A percentile compares a stretch with the other conserved stretches of the same genome.
Conservation (phyloP, 2,113 vertebrate genomes). For the Phainopepla nitens region DNA sequence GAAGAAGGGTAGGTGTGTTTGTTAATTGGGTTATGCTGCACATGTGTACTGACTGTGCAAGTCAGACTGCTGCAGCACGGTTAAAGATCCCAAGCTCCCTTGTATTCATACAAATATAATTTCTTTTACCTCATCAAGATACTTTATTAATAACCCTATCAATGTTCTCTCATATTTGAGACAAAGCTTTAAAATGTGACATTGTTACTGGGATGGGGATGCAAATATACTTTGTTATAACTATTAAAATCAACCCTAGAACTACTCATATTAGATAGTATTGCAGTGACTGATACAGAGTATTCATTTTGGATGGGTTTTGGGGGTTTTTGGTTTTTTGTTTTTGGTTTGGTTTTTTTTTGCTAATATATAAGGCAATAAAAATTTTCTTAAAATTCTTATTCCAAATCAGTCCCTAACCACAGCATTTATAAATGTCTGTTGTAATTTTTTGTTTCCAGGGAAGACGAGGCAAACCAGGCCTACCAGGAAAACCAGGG, state of each 20-base stretch:
- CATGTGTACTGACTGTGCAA: neutral
- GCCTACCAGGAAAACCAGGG: slow-evolving; percentile 73
- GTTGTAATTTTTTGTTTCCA: slow-evolving; percentile 48
- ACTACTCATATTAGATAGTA: neutral
- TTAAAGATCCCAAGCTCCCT: neutral
- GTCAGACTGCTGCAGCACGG: neutral
- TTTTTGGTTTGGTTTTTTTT: neutral
- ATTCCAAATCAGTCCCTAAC: neutral
- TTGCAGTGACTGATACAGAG: neutral
- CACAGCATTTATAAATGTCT: neutral
- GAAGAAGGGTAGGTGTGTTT: neutral
- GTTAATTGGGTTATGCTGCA: neutral
- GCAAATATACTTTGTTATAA: neutral
- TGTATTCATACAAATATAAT: neutral
- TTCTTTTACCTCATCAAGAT: neutral
- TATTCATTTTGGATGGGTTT: neutral
- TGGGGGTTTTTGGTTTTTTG: neutral
- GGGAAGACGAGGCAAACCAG: slow-evolving; percentile 80
- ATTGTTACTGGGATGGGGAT: neutral
- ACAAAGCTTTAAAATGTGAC: neutral
- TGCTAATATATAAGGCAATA: neutral
- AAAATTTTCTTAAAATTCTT: neutral
- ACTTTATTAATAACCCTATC: neutral
- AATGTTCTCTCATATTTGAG: neutral
- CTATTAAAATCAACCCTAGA: neutral